phyloP scores from a whole-genome alignment of 1,140 invertebrate genomes.

The Drosophila novamexicana region DNA sequence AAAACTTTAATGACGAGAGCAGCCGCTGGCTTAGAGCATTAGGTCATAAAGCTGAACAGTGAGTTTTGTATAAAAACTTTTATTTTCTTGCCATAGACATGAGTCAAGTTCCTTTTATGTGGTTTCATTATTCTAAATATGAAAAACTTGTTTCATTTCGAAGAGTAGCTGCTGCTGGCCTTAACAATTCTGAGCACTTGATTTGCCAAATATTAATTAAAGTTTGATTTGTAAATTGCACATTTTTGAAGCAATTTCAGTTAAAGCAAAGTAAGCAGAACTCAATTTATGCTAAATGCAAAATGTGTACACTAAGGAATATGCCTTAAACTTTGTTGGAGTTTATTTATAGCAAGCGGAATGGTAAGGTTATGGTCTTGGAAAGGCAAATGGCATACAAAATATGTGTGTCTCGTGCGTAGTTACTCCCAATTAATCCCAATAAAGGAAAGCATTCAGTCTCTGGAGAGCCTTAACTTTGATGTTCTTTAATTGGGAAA shows the following conservation, averaged over 20 bases:
- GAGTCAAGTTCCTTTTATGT: not conserved
- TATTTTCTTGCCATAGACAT: not conserved
- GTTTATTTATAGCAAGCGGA: not conserved
- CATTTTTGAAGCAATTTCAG: not conserved
- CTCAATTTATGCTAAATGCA: conserved; percentile 18
- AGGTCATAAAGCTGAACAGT: conserved; percentile 1
- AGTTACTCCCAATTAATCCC: conserved; percentile 57
- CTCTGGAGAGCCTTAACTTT: conserved; percentile 27
- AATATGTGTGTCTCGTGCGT: conserved; percentile 20
- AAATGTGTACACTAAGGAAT: conserved; percentile 11
- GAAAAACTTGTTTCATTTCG: not conserved
- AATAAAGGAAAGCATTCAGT: conserved; percentile 47
- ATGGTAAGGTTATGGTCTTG: no score
- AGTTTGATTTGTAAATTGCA: not conserved
- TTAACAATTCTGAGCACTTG: not conserved
- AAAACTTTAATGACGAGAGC: not conserved
- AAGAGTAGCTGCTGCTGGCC: not conserved
- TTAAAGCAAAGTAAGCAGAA: not conserved
- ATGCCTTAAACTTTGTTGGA: conserved; percentile 12
- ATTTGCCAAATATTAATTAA: not conserved
- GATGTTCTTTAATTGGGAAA: not conserved
- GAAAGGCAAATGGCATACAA: not conserved
- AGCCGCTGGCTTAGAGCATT: not conserved
- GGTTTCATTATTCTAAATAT: conserved; percentile 8
- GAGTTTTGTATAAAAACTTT: not conserved